Percentiles rank a stretch among this genome's conserved stretches.
These are phyloP conservation scores for Dendrocopos noguchii DNA, from an alignment of 2,113 vertebrate species.

Conservation along the genomic window DNA sequence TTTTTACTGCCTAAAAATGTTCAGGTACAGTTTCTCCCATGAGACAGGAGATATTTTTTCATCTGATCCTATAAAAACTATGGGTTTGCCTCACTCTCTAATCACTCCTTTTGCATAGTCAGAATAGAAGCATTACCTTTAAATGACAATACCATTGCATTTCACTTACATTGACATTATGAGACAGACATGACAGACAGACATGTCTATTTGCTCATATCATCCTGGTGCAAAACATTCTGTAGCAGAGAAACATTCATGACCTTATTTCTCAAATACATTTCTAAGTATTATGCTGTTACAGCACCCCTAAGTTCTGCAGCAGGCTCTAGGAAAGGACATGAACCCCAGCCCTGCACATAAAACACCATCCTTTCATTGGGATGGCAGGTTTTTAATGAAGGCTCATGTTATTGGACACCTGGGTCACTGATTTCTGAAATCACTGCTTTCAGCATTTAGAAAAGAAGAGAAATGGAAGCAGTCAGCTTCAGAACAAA, in stretches of 20 bases:
- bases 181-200: background rate
- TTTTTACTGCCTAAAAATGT: background rate
- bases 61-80: background rate
- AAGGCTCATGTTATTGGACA: background rate
- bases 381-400: background rate
- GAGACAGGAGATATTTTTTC: background rate
- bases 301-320: no score
- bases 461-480: background rate
- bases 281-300: background rate
- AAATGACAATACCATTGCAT: background rate
- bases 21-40: background rate
- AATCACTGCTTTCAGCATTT: background rate
- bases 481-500: background rate
- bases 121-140: background rate
- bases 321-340: background rate
- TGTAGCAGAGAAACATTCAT: background rate
- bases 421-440: background rate
- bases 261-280: background rate
- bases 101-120: background rate
- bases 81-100: background rate
- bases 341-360: fast-evolving
- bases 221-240: background rate
- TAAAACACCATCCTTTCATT: background rate
- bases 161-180: background rate
- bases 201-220: background rate